Evolutionary conservation across 1,140 invertebrate genomes (phyloP), one percentile per base, ranked within the genome.

Genomic region (Epicauta chinensis): DNA sequence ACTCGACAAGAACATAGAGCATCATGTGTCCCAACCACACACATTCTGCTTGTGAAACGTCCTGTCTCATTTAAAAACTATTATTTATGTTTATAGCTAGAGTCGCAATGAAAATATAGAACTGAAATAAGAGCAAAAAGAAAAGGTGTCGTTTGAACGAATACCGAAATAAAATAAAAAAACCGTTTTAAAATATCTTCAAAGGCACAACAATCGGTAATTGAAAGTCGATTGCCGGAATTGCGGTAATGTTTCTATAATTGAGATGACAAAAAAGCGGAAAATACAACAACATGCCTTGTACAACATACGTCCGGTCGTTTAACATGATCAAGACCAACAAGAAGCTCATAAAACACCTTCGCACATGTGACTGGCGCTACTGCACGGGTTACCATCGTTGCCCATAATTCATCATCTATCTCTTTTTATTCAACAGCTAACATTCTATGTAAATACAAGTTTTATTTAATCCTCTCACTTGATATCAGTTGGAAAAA

Each of bases 61-160:
- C 70, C 68, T 65, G 70, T 70, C 70, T 71, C 70, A 72, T 72
- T 72, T 72, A 72, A 72, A 71, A 72, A 70, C 70, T 70, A 72
- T 72, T 70, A 72, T 71, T 71, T 70, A 68, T 69, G 68, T 65
- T 64, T 59, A 58, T 40, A 29, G 35, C 36, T 14, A 49, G 34
- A 30, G 32, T n/a, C 32, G 32, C 5, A 34, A 34, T 7, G 32
- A n/a, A n/a, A 4, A 10, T 10, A n/a, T 34, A n/a, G 10, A n/a
- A 7, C 12, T 34, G 32, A 11, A 11, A 23, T 7, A 23, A 3
- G 23, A 23, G 23, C 23, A 23, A 23, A 23, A 23, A 23, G n/a
- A n/a, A n/a, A n/a, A n/a, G n/a, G n/a, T n/a, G n/a, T n/a, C n/a
- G n/a, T n/a, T n/a, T n/a, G n/a, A n/a, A n/a, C n/a, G n/a, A n/a